phyloP scores from a whole-genome alignment of 1,140 invertebrate species.

The Halesus radiatus region DNA sequence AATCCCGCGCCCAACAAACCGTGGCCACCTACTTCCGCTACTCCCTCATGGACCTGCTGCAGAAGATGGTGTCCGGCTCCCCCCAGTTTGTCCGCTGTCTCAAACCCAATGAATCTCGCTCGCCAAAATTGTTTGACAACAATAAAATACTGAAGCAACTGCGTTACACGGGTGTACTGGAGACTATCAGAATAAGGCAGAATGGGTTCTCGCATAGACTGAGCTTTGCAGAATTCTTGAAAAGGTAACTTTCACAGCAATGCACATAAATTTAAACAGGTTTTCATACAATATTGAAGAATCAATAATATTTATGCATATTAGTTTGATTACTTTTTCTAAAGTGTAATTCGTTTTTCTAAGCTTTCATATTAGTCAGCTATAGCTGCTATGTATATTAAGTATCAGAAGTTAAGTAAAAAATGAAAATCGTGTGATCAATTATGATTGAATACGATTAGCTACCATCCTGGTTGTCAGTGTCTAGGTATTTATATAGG shows the following conservation, averaged over 20 bases:
- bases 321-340: too few relatives aligned
- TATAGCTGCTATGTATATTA: too few relatives aligned
- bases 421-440: too few relatives aligned
- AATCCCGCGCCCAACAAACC: slow-evolving; percentile 87
- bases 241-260: slow-evolving; percentile 71
- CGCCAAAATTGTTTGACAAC: slow-evolving; percentile 78
- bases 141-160: slow-evolving; percentile 83
- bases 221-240: slow-evolving; percentile 84
- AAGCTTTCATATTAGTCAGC: too few relatives aligned
- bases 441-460: too few relatives aligned
- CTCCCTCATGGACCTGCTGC: slow-evolving; percentile 87
- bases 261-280: too few relatives aligned
- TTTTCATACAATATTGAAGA: too few relatives aligned
- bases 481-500: too few relatives aligned
- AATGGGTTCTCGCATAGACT: slow-evolving; percentile 87
- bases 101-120: slow-evolving; percentile 83
- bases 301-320: too few relatives aligned
- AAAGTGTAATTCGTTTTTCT: too few relatives aligned
- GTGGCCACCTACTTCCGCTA: slow-evolving; percentile 88
- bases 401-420: too few relatives aligned
- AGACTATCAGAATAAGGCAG: slow-evolving; percentile 86
- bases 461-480: too few relatives aligned
- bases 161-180: slow-evolving; percentile 84
- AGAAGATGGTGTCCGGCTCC: slow-evolving; percentile 84
- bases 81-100: slow-evolving; percentile 90